Evolutionary conservation across 53 echinoderm and acorn worm genomes (phyloP), one percentile per base, ranked within the genome.

Genomic region (Holothuria leucospilota): DNA sequence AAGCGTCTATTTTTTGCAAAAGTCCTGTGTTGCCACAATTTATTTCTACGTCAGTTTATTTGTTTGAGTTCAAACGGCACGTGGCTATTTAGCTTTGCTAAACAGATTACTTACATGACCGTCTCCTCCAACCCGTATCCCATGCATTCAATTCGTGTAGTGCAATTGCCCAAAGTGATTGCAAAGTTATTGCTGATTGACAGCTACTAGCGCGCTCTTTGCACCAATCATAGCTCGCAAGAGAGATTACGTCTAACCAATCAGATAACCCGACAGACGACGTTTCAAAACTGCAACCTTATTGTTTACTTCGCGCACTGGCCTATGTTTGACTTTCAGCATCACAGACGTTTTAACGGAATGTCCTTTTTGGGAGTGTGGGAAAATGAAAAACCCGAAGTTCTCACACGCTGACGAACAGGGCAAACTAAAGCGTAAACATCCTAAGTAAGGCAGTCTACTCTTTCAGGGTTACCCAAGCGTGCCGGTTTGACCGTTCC

Each of bases 341-440:
- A 75, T 75, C 52, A 11, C 75, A 75, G 52, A 71, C 49, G 51
- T 25, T 75, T 9, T 75, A 75, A 51, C 42, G 75, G 63, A 70
- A 77, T 86, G 86, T 77, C 70, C 86, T 81, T 70, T 86, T 86
- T 80, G 71, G 63, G 86, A 90, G 90, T 86, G 90, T 86, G 90
- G 86, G 86, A 90, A 86, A 86, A 63, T 74, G 90, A 38, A 62
- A 63, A 81, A 78, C 42, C 51, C 49, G n/a, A 70, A 81, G 68
- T 86, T 89, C 90, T 86, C 86, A 90, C 90, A 85, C 80, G 86
- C 75, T 52, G 39, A 39, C 72, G 72, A 51, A 51, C 51, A 75
- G 75, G 75, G 75, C 75, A 75, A 75, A 75, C 75, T 75, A 75
- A 38, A 75, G 75, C 75, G 75, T 75, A 75, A 75, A 75, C 75